Percentiles rank a stretch among this genome's conserved stretches.
These are phyloP conservation scores for Glaucomys volans DNA, from an alignment of 2,113 vertebrate species.

Conservation along the genomic window DNA sequence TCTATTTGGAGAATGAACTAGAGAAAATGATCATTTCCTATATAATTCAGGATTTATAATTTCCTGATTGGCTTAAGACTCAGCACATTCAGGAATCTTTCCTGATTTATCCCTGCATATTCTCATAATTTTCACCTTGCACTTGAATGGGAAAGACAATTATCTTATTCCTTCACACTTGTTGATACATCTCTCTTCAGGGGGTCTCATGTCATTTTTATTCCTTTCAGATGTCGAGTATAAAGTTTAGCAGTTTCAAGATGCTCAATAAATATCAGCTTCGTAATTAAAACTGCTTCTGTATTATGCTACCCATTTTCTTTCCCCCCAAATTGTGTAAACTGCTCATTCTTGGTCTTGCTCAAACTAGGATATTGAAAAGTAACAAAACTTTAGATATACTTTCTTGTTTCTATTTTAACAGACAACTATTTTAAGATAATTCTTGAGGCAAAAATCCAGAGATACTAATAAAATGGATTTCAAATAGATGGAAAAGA, in stretches of 20 bases:
- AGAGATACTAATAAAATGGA: not conserved
- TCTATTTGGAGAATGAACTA: not conserved
- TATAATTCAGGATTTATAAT: not conserved
- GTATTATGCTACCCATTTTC: not conserved
- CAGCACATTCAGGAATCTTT: not conserved
- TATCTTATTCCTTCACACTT: conserved; percentile 41
- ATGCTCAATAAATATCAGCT: conserved; percentile 32
- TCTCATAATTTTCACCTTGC: not conserved
- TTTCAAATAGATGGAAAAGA: conserved; percentile 23
- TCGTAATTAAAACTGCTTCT: conserved; percentile 19
- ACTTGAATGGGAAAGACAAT: not conserved
- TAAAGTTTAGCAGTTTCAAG: not conserved
- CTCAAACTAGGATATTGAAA: not conserved
- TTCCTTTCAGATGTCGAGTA: not conserved
- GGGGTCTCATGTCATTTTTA: conserved; percentile 33
- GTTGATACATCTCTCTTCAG: conserved; percentile 61
- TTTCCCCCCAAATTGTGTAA: not conserved
- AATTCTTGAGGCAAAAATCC: conserved; percentile 10
- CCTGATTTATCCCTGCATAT: not conserved
- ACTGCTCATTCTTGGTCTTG: not conserved
- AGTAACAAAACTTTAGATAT: conserved; percentile 20
- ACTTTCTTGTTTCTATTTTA: not conserved
- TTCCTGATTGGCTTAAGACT: not conserved
- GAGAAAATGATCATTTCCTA: not conserved
- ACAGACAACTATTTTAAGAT: not conserved